Percentiles rank a stretch among this genome's conserved stretches.
Conservation (phyloP, 2,888 invertebrate species). For the Agrotis puta region DNA sequence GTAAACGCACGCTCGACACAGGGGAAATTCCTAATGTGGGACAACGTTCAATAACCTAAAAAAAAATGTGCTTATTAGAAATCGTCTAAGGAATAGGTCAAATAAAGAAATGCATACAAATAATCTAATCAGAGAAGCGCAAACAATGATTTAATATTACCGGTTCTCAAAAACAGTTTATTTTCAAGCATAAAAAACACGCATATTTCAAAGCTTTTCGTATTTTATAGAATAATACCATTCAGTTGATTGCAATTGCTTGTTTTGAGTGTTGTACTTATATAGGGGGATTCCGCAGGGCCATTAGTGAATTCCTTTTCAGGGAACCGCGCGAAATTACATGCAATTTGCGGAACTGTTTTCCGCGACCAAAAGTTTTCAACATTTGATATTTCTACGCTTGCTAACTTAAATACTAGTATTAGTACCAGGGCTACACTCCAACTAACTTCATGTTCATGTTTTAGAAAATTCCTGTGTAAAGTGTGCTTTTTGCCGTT, state of each 20-base stretch:
- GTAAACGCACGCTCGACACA: too few relatives aligned
- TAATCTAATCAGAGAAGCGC: not conserved
- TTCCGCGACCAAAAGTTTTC: slow-evolving; percentile 77
- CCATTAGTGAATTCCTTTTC: slow-evolving; percentile 82
- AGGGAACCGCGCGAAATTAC: slow-evolving; percentile 80
- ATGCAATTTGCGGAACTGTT: slow-evolving; percentile 82
- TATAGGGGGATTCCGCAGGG: slow-evolving; percentile 74
- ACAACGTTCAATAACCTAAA: too few relatives aligned
- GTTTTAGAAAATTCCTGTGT: slow-evolving; percentile 48
- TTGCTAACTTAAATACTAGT: slow-evolving; percentile 63
- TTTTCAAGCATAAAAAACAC: slow-evolving; percentile 11
- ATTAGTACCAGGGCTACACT: slow-evolving; percentile 45
- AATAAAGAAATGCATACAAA: too few relatives aligned
- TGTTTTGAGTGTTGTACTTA: slow-evolving; percentile 73
- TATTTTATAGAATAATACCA: slow-evolving; percentile 53
- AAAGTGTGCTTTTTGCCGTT: slow-evolving; percentile 31
- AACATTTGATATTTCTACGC: slow-evolving; percentile 79
- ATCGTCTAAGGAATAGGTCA: too few relatives aligned
- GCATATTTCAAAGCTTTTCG: slow-evolving; percentile 25
- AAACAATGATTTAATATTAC: not conserved
- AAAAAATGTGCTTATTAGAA: too few relatives aligned
- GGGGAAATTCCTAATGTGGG: too few relatives aligned
- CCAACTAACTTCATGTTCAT: slow-evolving; percentile 45
- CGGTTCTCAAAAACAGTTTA: not conserved
- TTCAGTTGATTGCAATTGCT: slow-evolving; percentile 66